Percentiles rank a stretch among this genome's conserved stretches.
phyloP scores from a whole-genome alignment of 2,797 vertebrate genomes.

The Enteromius unitaeniatus region DNA sequence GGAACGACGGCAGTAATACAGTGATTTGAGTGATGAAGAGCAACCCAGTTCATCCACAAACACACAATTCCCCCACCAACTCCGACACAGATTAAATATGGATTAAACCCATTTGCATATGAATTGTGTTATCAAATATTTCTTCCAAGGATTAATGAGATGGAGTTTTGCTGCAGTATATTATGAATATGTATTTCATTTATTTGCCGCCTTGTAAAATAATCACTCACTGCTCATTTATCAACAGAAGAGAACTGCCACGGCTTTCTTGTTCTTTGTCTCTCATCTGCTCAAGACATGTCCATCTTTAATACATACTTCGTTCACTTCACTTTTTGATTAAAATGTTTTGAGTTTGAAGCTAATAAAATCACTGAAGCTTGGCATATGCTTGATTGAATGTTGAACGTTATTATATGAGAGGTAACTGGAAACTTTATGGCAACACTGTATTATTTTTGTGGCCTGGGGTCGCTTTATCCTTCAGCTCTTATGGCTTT shows the following conservation, averaged over 20 bases:
- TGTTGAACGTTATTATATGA: background rate
- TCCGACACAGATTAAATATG: constrained; percentile 45
- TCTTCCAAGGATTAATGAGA: constrained; percentile 17
- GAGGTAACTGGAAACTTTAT: background rate
- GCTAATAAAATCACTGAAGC: background rate
- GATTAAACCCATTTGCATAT: constrained; percentile 46
- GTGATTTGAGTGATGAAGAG: background rate
- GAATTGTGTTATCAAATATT: constrained; percentile 33
- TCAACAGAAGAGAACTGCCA: background rate
- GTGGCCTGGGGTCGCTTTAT: background rate
- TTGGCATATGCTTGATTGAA: constrained; percentile 18
- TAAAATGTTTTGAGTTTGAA: background rate
- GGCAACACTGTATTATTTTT: background rate
- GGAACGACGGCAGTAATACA: background rate
- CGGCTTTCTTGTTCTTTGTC: background rate
- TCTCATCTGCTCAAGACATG: background rate
- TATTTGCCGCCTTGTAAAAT: background rate
- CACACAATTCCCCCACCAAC: background rate
- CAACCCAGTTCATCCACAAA: background rate
- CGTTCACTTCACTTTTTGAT: background rate
- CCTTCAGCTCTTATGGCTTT: background rate
- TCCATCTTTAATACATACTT: background rate
- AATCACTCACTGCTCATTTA: background rate
- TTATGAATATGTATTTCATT: constrained; percentile 3
- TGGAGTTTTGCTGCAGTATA: background rate